A percentile compares a stretch with the other conserved stretches of the same genome.
Evolutionary conservation across 2,888 invertebrate species (phyloP).

Genomic region (Embidobia sp.): DNA sequence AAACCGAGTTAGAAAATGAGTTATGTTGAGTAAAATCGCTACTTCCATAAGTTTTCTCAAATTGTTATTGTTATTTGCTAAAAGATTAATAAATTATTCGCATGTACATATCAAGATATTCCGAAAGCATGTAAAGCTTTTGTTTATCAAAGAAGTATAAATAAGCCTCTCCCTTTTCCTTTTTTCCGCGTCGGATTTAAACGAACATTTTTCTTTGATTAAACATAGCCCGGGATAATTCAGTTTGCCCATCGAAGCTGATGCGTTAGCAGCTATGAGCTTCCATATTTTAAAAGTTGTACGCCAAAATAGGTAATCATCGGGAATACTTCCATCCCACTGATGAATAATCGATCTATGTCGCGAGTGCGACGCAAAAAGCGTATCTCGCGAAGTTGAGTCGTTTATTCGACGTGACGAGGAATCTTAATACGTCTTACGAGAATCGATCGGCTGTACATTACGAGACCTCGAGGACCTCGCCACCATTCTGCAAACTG

Average conservation of each 20-base stretch:
- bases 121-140: too few species aligned
- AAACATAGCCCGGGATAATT: conserved; percentile 34
- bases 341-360: conserved; percentile 53
- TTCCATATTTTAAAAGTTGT: conserved; percentile 51
- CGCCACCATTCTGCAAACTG: conserved; percentile 4
- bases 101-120: too few species aligned
- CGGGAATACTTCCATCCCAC: conserved; percentile 42
- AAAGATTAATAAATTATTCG: too few species aligned
- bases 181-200: too few species aligned
- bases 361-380: conserved; percentile 39
- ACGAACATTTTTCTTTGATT: conserved; percentile 7
- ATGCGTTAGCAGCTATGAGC: conserved; percentile 45
- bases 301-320: conserved; percentile 50
- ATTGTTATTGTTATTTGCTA: too few species aligned
- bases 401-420: conserved; percentile 59
- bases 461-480: conserved; percentile 19
- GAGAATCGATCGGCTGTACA: conserved; percentile 42
- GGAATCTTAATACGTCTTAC: conserved; percentile 52
- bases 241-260: conserved; percentile 25
- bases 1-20: too few species aligned
- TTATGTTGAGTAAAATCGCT: too few species aligned
- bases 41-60: too few species aligned
- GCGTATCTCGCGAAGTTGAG: conserved; percentile 33
- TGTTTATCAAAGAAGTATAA: too few species aligned
- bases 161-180: too few species aligned